A percentile compares a stretch with the other conserved stretches of the same genome.
These are phyloP conservation scores for Capromys pilorides DNA, from an alignment of 2,797 vertebrate genomes.

Conservation along the genomic window DNA sequence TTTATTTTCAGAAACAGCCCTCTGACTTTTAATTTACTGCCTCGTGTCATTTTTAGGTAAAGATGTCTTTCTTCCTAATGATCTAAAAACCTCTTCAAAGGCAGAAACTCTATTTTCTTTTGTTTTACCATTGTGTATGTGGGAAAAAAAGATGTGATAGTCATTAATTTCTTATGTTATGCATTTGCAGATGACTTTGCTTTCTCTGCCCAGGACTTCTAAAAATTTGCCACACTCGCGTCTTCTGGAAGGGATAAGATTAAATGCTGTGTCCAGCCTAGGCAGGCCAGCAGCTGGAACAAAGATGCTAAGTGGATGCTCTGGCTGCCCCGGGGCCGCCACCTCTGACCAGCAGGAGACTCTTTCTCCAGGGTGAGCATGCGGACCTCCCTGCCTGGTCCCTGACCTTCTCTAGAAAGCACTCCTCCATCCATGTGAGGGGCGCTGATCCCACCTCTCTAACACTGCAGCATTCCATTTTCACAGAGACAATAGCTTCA, in stretches of 20 bases:
- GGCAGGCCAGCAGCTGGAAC: neutral
- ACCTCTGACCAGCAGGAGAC: neutral
- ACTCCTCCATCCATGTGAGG: neutral
- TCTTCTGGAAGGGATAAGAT: neutral
- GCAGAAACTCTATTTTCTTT: neutral
- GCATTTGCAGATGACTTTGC: neutral
- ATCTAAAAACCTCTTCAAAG: neutral
- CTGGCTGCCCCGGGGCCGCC: neutral
- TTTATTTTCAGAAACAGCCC: neutral
- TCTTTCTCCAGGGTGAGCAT: neutral
- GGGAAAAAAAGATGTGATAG: neutral
- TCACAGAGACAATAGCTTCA: neutral
- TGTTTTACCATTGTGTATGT: neutral
- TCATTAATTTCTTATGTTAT: neutral
- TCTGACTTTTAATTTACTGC: constrained; percentile 1
- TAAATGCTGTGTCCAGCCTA: neutral
- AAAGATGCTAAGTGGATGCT: neutral
- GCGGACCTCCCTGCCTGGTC: neutral
- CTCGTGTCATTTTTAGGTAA: neutral
- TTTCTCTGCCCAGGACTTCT: neutral
- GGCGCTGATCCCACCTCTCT: neutral
- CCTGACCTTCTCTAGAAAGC: neutral
- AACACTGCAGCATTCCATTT: neutral
- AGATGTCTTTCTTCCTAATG: neutral
- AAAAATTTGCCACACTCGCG: neutral